phyloP scores from a whole-genome alignment of 2,888 invertebrate species.

The Allacma fusca region DNA sequence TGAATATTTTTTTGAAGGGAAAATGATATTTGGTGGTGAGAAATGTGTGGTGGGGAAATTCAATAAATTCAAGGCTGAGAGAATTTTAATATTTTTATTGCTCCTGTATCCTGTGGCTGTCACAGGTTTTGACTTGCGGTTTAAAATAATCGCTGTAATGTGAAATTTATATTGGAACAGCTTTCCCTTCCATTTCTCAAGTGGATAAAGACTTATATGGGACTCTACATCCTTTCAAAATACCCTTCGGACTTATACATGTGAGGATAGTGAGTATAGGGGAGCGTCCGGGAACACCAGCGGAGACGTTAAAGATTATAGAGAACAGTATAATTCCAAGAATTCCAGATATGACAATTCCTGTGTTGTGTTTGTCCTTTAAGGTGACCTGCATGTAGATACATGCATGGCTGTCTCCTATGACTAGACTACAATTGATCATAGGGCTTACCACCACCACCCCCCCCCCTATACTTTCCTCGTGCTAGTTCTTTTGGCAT shows the following conservation, averaged over 20 bases:
- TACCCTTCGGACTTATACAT: background rate
- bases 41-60: background rate
- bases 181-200: background rate
- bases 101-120: conserved; percentile 8
- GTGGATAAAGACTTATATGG: background rate
- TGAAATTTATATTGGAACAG: conserved; percentile 2
- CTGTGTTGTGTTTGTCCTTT: background rate
- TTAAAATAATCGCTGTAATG: conserved; percentile 3
- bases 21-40: background rate
- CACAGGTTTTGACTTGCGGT: background rate
- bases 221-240: background rate
- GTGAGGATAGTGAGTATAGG: background rate
- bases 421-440: no score
- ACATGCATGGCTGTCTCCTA: background rate
- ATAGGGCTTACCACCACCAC: no score
- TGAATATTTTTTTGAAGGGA: background rate
- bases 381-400: background rate
- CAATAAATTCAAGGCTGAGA: conserved; percentile 17
- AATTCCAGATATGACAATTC: background rate
- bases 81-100: conserved; percentile 23
- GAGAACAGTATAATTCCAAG: no score
- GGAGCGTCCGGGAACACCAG: background rate
- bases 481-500: no score
- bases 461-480: no score
- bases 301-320: no score